Percentiles rank a stretch among this genome's conserved stretches.
Evolutionary conservation across 2,113 vertebrate genomes (phyloP).

Genomic region (Mesembrinibis cayennensis): DNA sequence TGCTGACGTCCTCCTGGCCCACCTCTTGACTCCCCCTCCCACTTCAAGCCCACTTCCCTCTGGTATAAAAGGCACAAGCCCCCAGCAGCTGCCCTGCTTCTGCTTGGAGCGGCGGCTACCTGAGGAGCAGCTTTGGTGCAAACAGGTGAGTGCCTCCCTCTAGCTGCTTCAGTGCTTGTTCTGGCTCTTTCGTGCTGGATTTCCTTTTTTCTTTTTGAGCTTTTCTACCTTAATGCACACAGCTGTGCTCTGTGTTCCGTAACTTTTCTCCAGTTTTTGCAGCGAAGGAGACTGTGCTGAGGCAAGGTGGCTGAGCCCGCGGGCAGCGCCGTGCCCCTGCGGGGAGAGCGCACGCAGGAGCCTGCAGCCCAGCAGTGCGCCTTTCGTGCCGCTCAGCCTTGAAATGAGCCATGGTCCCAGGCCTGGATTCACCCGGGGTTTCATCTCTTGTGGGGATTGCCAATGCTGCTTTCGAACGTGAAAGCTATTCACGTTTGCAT

Average conservation of each 20-base stretch:
- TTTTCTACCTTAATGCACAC: not conserved
- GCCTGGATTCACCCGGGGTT: not conserved
- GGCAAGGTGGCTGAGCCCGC: not conserved
- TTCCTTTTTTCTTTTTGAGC: not conserved
- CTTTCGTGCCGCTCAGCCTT: not conserved
- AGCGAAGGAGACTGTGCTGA: not conserved
- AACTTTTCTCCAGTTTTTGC: not conserved
- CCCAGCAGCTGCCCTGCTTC: not conserved
- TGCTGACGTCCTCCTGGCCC: slow-evolving; percentile 56
- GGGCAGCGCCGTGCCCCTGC: not conserved
- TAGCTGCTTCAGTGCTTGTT: not conserved
- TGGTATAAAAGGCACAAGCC: slow-evolving; percentile 49
- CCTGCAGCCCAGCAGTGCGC: accelerated
- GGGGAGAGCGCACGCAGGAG: not conserved
- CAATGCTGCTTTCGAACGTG: not conserved
- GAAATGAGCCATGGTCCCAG: not conserved
- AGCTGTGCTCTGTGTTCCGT: not conserved
- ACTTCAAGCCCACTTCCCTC: not conserved
- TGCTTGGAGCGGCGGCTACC: not conserved
- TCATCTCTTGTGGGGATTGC: not conserved
- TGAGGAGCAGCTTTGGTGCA: not conserved
- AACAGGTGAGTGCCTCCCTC: slow-evolving; percentile 45
- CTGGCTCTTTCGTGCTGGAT: not conserved
- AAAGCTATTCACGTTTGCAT: accelerated
- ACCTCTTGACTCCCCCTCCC: slow-evolving; percentile 37